Evolutionary conservation across 2,113 vertebrate species (phyloP).

Genomic region (Dicerorhinus sumatrensis): DNA sequence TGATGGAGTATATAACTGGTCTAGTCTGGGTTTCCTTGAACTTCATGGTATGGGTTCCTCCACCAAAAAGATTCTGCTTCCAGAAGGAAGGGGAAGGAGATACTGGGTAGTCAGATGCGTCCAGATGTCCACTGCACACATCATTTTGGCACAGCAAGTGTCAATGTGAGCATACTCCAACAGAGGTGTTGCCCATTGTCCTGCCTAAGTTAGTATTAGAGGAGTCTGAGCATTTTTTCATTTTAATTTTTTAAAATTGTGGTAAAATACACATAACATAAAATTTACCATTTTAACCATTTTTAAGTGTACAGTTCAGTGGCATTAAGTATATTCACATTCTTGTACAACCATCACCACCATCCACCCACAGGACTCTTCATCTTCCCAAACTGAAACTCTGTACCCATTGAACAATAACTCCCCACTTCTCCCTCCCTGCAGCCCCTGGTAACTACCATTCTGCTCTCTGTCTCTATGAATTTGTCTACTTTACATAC

Average conservation of each 20-base stretch:
- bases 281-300: background rate
- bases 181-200: too few species aligned
- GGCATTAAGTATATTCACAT: background rate
- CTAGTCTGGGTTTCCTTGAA: background rate
- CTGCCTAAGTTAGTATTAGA: background rate
- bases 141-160: background rate
- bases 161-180: too few species aligned
- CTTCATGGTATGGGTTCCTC: background rate
- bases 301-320: background rate
- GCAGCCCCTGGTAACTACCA: background rate
- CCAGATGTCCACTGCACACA: background rate
- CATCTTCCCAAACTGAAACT: background rate
- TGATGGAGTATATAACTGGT: background rate
- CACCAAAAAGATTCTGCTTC: background rate
- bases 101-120: background rate
- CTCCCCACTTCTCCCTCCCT: background rate
- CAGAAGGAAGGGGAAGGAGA: background rate
- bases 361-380: background rate
- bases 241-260: background rate
- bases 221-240: background rate
- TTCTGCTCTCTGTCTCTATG: background rate
- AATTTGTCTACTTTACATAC: background rate
- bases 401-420: background rate
- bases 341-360: too few species aligned
- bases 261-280: background rate